Conservation (phyloP, 2,797 vertebrate genomes). For the Margarornis squamiger region DNA sequence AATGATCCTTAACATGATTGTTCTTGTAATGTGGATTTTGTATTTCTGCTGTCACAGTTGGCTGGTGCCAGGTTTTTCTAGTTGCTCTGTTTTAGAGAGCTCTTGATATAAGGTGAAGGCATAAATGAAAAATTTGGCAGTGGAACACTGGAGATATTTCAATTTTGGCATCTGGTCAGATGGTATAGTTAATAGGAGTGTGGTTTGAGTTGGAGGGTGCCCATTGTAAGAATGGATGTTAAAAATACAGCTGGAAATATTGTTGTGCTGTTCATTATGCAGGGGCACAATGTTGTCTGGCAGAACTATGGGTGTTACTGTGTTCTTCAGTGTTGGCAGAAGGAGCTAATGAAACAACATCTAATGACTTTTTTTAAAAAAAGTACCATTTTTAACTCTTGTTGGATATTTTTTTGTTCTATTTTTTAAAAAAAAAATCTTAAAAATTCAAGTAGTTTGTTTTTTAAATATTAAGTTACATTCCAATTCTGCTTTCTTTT, state of each 20-base stretch:
- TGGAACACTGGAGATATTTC: neutral
- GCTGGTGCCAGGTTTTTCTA: neutral
- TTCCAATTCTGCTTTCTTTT: constrained; percentile 33
- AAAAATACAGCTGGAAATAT: neutral
- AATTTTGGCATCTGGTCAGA: neutral
- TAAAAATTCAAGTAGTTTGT: neutral
- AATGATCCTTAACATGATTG: neutral
- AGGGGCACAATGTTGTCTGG: neutral
- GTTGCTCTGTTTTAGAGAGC: neutral
- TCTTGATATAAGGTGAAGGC: neutral
- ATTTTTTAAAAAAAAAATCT: neutral
- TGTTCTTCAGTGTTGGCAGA: neutral
- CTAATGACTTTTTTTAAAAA: neutral
- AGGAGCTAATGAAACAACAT: neutral
- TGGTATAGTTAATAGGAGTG: neutral
- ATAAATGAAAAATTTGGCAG: neutral
- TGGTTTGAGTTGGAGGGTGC: neutral
- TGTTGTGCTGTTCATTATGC: neutral
- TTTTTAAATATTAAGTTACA: constrained; percentile 29
- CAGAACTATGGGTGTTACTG: rapidly evolving
- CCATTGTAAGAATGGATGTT: neutral
- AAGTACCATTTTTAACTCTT: neutral
- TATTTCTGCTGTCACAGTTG: neutral
- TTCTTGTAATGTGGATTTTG: neutral
- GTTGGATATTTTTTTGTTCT: neutral